phyloP scores from a whole-genome alignment of 2,797 vertebrate genomes.

The Gambelia wislizenii region DNA sequence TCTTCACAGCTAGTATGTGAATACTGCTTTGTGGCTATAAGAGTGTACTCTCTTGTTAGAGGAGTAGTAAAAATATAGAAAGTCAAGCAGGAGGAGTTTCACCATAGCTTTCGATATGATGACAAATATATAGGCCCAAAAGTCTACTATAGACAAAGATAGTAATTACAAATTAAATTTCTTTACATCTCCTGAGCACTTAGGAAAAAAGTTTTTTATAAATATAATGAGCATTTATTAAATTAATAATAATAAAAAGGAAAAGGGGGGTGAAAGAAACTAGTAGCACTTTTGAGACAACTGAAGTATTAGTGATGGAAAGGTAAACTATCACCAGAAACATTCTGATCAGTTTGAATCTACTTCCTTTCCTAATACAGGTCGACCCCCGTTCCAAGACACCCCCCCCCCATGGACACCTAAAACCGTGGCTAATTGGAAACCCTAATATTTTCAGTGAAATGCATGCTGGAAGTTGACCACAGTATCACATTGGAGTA shows the following conservation, averaged over 20 bases:
- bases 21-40: not conserved
- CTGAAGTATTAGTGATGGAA: not conserved
- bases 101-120: not conserved
- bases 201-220: not conserved
- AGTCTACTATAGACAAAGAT: not conserved
- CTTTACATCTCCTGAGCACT: not conserved
- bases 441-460: too few species aligned
- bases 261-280: too few species aligned
- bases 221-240: not conserved
- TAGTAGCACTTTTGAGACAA: too few species aligned
- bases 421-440: too few species aligned
- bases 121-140: not conserved
- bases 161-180: not conserved
- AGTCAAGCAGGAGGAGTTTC: not conserved
- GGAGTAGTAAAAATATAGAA: not conserved
- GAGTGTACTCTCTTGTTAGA: not conserved
- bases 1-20: not conserved
- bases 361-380: not conserved
- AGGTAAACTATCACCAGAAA: not conserved
- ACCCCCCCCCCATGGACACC: too few species aligned
- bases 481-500: too few species aligned
- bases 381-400: too few species aligned
- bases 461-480: too few species aligned
- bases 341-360: not conserved
- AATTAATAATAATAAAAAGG: too few species aligned